phyloP scores from a whole-genome alignment of 2,797 vertebrate species.

The Poeciliopsis gracilis region DNA sequence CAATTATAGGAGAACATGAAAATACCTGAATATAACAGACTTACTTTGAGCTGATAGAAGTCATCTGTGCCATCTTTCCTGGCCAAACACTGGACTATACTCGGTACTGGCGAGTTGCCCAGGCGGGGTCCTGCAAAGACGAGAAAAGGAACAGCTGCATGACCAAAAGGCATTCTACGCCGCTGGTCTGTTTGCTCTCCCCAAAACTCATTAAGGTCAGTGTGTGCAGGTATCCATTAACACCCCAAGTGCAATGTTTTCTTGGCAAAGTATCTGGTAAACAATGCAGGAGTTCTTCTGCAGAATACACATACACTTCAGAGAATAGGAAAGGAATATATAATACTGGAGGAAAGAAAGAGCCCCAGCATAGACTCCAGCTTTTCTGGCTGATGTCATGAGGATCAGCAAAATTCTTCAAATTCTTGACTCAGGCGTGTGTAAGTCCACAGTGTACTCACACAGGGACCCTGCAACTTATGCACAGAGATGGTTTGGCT shows the following conservation, averaged over 20 bases:
- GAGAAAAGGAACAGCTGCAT: conserved; percentile 73
- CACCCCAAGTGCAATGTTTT: conserved; percentile 64
- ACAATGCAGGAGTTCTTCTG: conserved; percentile 26
- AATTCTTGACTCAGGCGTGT: conserved; percentile 72
- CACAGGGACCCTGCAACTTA: conserved; percentile 32
- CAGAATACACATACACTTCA: conserved; percentile 24
- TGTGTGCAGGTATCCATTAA: conserved; percentile 60
- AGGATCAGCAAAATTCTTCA: conserved; percentile 73
- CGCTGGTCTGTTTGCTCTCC: conserved; percentile 59
- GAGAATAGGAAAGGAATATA: conserved; percentile 18
- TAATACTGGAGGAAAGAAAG: conserved; percentile 33
- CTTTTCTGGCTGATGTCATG: conserved; percentile 54
- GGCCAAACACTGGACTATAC: conserved; percentile 98
- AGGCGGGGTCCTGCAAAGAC: conserved; percentile 89
- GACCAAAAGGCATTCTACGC: conserved; percentile 73
- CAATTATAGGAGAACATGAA: not conserved
- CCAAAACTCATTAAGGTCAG: conserved; percentile 59
- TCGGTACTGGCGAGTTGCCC: conserved; percentile 98
- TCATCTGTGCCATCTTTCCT: conserved; percentile 99
- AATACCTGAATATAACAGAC: conserved; percentile 35
- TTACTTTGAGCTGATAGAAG: conserved; percentile 99
- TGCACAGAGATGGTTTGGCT: conserved; percentile 19
- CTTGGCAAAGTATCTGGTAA: conserved; percentile 56
- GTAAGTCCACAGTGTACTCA: conserved; percentile 17
- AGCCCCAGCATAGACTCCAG: conserved; percentile 35